Base-by-base conservation (phyloP, 2,888 invertebrate genomes). In the Synergus gifuensis region DNA sequence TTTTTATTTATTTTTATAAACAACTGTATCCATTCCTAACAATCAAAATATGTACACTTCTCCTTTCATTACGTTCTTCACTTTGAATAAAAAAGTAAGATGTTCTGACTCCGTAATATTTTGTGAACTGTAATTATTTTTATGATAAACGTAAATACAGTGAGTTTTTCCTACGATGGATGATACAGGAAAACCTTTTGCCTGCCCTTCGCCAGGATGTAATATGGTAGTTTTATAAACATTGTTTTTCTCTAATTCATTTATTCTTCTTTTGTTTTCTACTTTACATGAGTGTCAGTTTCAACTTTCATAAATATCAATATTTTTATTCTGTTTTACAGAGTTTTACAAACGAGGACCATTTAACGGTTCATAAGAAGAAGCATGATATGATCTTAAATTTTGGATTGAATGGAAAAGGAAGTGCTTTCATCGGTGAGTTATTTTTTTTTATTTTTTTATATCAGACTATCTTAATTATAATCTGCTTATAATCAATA, bases 351-450 rank as follows among this genome's bases (percentile, higher is more conserved):
- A 96, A 96, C 90, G 96, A 96, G 90, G 97, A 97, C 88, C 96
- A 97, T 87, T 93, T 97, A 46, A 94, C 95, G 63, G 96, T 96
- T 0, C 97, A 97, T 87, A 95, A 95, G 80, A 96, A 96, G 89
- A 97, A 96, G 89, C 97, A 97, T 89, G 96, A 97, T 83, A 96
- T 98, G 96, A 95, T 95, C n/a, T 91, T 98, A 78, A 96, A 96
- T 86, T 93, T 98, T 40, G 95, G 94, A 0, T 90, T 93, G 81
- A 94, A 94, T 79, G 94, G 94, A 81, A 96, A 95, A 89, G 94
- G 91, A 76, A 92, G 93, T 54, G 89, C 93, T 46, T 96, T 95
- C 92, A 94, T 95, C 81, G 96, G 96, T 96, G 93, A 93, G 93
- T 79, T 90, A 16, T 62, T 36, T n/a, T n/a, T n/a, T n/a, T n/a